These are phyloP conservation scores for Mythimna pallens DNA, from an alignment of 2,888 invertebrate genomes.

Conservation along the genomic window DNA sequence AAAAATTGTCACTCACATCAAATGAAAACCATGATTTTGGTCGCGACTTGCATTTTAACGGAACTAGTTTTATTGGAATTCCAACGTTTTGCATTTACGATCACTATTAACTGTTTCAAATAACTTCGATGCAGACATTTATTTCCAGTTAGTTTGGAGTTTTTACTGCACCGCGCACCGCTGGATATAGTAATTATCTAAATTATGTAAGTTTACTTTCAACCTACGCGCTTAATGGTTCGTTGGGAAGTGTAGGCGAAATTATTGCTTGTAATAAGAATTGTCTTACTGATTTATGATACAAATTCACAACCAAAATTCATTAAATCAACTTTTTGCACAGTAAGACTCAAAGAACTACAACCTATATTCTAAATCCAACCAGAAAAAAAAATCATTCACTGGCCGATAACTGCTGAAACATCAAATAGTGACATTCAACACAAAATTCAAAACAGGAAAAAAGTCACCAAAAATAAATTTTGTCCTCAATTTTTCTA, in stretches of 20 bases:
- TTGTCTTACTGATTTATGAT: constrained; percentile 37
- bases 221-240: constrained; percentile 44
- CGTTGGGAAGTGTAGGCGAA: constrained; percentile 51
- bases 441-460: constrained; percentile 46
- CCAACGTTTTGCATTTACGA: constrained; percentile 53
- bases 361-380: constrained; percentile 15
- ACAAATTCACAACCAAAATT: constrained; percentile 15
- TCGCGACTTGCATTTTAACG: constrained; percentile 38
- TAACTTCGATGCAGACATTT: constrained; percentile 47
- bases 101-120: constrained; percentile 54
- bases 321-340: constrained; percentile 1
- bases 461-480: constrained; percentile 50
- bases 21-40: constrained; percentile 29
- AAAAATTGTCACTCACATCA: constrained; percentile 11
- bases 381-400: neutral
- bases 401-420: constrained; percentile 20
- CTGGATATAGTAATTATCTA: constrained; percentile 52
- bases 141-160: constrained; percentile 46
- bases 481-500: constrained; percentile 39
- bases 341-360: constrained; percentile 1
- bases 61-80: constrained; percentile 54
- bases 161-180: constrained; percentile 42
- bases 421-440: constrained; percentile 51
- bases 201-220: constrained; percentile 50
- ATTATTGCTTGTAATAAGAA: constrained; percentile 33